Evolutionary conservation across 2,113 vertebrate genomes (phyloP), one percentile per base, ranked within the genome.

Genomic region (Tringa solitaria): DNA sequence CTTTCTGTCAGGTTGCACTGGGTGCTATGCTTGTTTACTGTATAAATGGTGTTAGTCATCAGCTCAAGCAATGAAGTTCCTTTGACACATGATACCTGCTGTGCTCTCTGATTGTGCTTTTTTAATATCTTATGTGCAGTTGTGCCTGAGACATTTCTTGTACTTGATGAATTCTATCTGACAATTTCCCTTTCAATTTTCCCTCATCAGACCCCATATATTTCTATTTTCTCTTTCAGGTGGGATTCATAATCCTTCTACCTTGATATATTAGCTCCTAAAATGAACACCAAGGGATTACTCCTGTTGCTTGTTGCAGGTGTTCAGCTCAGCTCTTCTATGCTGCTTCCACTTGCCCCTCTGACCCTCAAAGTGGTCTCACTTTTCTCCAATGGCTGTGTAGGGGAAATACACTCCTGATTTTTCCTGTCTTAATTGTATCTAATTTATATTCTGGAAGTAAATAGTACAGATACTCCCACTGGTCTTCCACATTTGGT

Each of bases 51-150:
- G 45, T 56, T 16, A 59, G 57, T 37, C 81, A 65, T 13, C 84
- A 78, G 74, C 69, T 39, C 74, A 7, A 16, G 84, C 70, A 61
- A 32, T 1, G 53, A 15, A 9, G 43, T 20, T 87, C 51, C 91
- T 81, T 17, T 54, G 51, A 30, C 80, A 68, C 46, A 14, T 0
- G 0, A 14, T 48, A 24, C 78, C 95, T 73, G 75, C 84, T 85
- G 70, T 16, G 69, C 56, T 93, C 77, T 60, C 13, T 13, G 50
- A 53, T 6, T 48, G 64, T 51, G 74, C 90, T 53, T 79, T 81
- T 57, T 6, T 9, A 39, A 4, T n/a, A 28, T 14, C 89, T 46
- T 1, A 1, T 0, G 10, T 39, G 39, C 61, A 50, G 35, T 27
- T 12, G n/a, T 7, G 2, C 24, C 81, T 59, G 51, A 27, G 12